Percentiles rank a stretch among this genome's conserved stretches.
These are phyloP conservation scores for Larimichthys polyactis DNA, from an alignment of 2,113 vertebrate genomes.

Conservation along the genomic window DNA sequence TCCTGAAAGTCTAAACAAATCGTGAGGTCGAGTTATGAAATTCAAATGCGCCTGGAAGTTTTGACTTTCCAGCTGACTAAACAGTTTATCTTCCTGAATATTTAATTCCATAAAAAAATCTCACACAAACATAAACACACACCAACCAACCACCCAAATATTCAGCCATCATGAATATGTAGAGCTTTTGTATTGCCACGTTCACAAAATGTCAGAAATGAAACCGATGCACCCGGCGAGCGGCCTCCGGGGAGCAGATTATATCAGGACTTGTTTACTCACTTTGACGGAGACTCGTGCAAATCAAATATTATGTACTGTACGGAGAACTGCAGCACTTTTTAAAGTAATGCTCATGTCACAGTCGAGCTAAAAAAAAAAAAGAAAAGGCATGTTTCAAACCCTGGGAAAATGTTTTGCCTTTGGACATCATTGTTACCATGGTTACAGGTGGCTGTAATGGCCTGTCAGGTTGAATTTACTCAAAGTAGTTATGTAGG, in stretches of 20 bases:
- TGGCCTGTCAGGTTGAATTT: conserved; percentile 44
- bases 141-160: background rate
- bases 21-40: background rate
- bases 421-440: conserved; percentile 32
- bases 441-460: conserved; percentile 39
- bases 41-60: conserved; percentile 10
- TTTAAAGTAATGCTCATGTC: background rate
- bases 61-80: conserved; percentile 25
- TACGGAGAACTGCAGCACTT: background rate
- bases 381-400: background rate
- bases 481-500: conserved; percentile 9
- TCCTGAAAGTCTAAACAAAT: background rate
- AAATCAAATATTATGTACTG: background rate
- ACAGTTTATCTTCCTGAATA: conserved; percentile 6
- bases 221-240: conserved; percentile 10
- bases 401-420: conserved; percentile 18
- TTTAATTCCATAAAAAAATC: background rate
- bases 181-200: background rate
- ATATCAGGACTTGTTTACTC: background rate
- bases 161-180: conserved; percentile 37
- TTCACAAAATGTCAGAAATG: conserved; percentile 2
- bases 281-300: background rate
- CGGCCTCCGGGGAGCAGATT: background rate
- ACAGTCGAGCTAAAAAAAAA: background rate
- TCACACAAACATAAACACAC: background rate